A percentile compares a stretch with the other conserved stretches of the same genome.
Evolutionary conservation across 2,888 invertebrate genomes (phyloP).

Genomic region (Oxystoma pomonae): DNA sequence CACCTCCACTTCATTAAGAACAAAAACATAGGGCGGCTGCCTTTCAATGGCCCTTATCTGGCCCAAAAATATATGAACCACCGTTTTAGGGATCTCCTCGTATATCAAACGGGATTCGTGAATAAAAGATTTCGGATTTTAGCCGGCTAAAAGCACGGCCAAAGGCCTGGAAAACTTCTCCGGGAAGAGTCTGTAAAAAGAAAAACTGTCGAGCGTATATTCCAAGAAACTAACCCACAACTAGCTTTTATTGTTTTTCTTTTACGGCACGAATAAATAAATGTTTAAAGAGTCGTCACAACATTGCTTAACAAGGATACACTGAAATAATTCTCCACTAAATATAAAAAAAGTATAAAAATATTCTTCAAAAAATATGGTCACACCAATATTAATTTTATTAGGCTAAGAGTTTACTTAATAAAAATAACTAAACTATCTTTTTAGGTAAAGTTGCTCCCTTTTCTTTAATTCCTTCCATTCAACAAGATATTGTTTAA

Average conservation of each 20-base stretch:
- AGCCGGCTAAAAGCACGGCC: neutral
- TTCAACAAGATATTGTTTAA: too few species aligned
- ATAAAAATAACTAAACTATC: too few species aligned
- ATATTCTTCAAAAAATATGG: too few species aligned
- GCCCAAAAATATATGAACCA: conserved; percentile 14
- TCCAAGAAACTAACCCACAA: neutral
- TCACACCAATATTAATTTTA: too few species aligned
- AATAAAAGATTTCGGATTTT: conserved; percentile 17
- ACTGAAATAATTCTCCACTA: too few species aligned
- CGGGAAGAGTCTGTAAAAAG: neutral
- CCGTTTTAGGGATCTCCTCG: conserved; percentile 17
- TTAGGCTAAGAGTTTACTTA: too few species aligned
- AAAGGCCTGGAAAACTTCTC: neutral
- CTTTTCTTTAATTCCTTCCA: too few species aligned
- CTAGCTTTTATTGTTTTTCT: neutral
- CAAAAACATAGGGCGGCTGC: neutral
- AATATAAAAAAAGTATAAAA: too few species aligned
- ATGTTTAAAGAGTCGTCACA: neutral
- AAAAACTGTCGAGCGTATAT: neutral
- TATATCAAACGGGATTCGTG: conserved; percentile 18
- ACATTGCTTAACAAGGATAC: too few species aligned
- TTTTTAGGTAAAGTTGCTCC: too few species aligned
- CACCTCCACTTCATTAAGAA: neutral
- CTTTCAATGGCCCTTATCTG: conserved; percentile 15
- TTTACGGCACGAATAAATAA: neutral